These are phyloP conservation scores for Eolophus roseicapilla DNA, from an alignment of 2,113 vertebrate species.

Conservation along the genomic window DNA sequence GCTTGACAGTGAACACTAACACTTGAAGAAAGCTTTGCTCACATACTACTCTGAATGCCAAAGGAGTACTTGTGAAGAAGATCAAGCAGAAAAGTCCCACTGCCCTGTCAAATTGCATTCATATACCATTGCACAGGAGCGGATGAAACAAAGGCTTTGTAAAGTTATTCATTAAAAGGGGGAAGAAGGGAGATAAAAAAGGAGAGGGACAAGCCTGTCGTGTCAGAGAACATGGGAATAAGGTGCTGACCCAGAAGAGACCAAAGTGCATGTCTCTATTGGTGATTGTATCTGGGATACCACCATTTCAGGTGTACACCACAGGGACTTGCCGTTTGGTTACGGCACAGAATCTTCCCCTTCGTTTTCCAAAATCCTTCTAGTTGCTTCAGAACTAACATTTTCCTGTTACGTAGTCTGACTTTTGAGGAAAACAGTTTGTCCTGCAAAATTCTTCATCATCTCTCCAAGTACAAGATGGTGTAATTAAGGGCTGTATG, in stretches of 20 bases:
- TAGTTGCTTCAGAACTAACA: background rate
- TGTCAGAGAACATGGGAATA: background rate
- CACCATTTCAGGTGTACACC: accelerated
- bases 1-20: background rate
- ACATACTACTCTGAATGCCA: background rate
- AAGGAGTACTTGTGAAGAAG: background rate
- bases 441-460: background rate
- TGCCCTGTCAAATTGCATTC: background rate
- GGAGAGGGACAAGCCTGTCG: background rate
- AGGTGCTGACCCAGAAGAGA: background rate
- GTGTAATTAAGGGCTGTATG: background rate
- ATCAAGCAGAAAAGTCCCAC: background rate
- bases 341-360: background rate
- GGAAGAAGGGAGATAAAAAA: background rate
- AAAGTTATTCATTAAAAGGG: background rate
- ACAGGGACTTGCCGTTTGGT: background rate
- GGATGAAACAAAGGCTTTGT: background rate
- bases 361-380: background rate
- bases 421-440: background rate
- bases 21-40: background rate
- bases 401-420: background rate
- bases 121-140: background rate
- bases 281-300: background rate
- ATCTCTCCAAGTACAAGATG: background rate
- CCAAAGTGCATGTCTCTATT: accelerated